Percentiles rank a stretch among this genome's conserved stretches.
phyloP scores from a whole-genome alignment of 1,140 invertebrate species.

The Panagrolaimus sp. region DNA sequence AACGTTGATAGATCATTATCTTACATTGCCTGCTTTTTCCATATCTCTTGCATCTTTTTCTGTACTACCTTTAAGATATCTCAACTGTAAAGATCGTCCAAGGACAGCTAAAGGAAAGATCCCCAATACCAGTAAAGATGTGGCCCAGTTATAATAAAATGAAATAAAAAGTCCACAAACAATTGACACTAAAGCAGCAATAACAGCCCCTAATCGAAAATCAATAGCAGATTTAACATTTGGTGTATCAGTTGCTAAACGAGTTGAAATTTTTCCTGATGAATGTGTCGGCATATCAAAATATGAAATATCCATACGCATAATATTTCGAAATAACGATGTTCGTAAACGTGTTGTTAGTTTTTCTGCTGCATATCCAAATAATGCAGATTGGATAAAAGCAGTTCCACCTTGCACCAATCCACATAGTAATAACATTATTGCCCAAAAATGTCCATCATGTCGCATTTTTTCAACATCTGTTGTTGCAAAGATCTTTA shows the following conservation, averaged over 20 bases:
- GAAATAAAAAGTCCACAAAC: conserved; percentile 57
- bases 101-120: conserved; percentile 43
- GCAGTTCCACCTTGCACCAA: conserved; percentile 24
- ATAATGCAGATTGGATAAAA: conserved; percentile 35
- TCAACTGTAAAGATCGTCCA: no score
- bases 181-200: conserved; percentile 60
- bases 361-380: conserved; percentile 58
- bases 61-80: conserved; percentile 35
- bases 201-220: conserved; percentile 58
- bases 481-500: conserved; percentile 38
- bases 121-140: conserved; percentile 37
- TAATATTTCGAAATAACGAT: conserved; percentile 60
- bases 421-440: conserved; percentile 38
- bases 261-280: conserved; percentile 61
- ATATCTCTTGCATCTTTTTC: conserved; percentile 59
- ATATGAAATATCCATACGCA: conserved; percentile 61
- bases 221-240: conserved; percentile 38
- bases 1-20: not conserved
- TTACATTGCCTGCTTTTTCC: conserved; percentile 61
- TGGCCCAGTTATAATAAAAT: conserved; percentile 48
- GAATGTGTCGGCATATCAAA: conserved; percentile 62
- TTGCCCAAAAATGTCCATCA: conserved; percentile 48
- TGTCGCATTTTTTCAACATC: conserved; percentile 29
- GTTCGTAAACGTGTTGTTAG: conserved; percentile 60
- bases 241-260: conserved; percentile 62